A percentile compares a stretch with the other conserved stretches of the same genome.
phyloP scores from a whole-genome alignment of 2,888 invertebrate genomes.

The Arrhopalites spinosus region DNA sequence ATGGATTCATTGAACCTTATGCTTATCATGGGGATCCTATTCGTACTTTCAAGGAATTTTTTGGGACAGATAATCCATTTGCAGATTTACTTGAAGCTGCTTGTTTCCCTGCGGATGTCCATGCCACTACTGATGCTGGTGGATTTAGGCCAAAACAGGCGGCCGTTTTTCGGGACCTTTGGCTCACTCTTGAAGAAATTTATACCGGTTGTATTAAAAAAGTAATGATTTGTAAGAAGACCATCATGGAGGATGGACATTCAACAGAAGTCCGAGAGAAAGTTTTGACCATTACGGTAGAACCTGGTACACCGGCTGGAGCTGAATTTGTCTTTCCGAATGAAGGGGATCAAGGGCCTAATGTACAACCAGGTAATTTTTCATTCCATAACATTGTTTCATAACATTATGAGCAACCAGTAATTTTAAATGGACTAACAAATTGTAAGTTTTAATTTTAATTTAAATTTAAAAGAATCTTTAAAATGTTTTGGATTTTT shows the following conservation, averaged over 20 bases:
- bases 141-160: constrained; percentile 64
- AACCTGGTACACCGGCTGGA: constrained; percentile 74
- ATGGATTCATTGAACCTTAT: constrained; percentile 72
- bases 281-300: constrained; percentile 74
- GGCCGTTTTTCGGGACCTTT: constrained; percentile 65
- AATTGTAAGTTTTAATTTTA: constrained; percentile 54
- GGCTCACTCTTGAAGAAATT: constrained; percentile 68
- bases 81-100: constrained; percentile 73
- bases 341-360: constrained; percentile 79
- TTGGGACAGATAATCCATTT: constrained; percentile 82
- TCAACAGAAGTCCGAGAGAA: constrained; percentile 71
- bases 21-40: constrained; percentile 80
- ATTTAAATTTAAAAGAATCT: background rate
- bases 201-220: constrained; percentile 56
- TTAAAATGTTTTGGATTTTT: constrained; percentile 28
- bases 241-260: constrained; percentile 68
- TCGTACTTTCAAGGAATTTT: constrained; percentile 76
- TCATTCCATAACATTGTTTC: too few species aligned
- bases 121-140: constrained; percentile 64
- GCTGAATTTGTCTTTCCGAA: constrained; percentile 75
- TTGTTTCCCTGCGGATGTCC: constrained; percentile 68
- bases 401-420: too few species aligned
- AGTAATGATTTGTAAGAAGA: constrained; percentile 57
- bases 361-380: constrained; percentile 66
- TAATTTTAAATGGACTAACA: too few species aligned